phyloP scores from a whole-genome alignment of 2,113 vertebrate genomes.

The Smithornis capensis region DNA sequence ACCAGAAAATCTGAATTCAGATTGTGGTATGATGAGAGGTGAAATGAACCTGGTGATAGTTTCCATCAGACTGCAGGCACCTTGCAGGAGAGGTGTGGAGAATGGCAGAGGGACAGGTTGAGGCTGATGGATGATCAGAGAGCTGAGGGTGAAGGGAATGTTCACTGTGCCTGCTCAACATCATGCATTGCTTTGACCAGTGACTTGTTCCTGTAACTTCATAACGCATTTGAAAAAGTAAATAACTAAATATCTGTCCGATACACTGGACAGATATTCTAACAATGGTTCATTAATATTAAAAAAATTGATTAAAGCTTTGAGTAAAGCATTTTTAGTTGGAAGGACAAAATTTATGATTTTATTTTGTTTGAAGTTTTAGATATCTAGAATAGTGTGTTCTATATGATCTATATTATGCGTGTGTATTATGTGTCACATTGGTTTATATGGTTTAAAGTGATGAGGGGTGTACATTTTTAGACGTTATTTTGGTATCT shows the following conservation, averaged over 20 bases:
- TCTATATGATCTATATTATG: background rate
- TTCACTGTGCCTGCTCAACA: rapidly evolving
- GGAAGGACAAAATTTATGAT: background rate
- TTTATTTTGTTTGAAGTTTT: background rate
- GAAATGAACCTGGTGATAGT: background rate
- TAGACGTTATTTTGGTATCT: background rate
- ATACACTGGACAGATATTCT: background rate
- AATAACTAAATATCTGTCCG: background rate
- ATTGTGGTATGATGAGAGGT: background rate
- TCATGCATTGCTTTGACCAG: background rate
- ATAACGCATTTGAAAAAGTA: background rate
- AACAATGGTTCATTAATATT: background rate
- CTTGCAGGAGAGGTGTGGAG: background rate
- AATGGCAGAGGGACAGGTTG: background rate
- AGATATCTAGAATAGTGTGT: background rate
- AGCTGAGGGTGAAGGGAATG: background rate
- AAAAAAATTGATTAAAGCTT: background rate
- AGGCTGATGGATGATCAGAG: background rate
- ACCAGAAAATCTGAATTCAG: background rate
- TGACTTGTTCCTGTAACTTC: background rate
- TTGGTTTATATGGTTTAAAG: background rate
- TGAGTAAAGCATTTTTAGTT: background rate
- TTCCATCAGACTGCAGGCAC: background rate
- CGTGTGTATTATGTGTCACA: background rate
- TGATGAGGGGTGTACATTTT: background rate